Conservation (phyloP, 2,797 vertebrate species). For the Anisognathus igniventris region DNA sequence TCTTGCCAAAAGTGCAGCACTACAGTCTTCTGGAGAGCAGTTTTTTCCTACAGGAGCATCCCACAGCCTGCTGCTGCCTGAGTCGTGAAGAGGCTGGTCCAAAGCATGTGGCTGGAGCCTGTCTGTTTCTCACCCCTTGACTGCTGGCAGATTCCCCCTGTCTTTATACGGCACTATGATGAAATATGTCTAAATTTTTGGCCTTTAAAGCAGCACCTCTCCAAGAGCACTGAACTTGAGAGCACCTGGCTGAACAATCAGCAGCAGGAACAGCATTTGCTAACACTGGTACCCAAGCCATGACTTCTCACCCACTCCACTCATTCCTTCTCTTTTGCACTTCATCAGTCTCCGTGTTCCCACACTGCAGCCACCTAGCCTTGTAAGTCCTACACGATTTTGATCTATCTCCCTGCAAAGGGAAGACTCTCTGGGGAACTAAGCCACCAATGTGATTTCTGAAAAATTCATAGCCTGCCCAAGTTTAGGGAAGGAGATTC, state of each 20-base stretch:
- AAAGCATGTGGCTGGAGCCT: background rate
- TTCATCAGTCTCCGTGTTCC: fast-evolving
- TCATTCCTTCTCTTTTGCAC: background rate
- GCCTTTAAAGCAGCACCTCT: background rate
- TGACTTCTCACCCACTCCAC: background rate
- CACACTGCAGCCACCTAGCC: background rate
- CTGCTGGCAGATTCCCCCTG: background rate
- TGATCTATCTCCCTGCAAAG: background rate
- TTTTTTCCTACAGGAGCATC: background rate
- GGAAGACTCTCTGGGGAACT: background rate
- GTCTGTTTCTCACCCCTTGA: background rate
- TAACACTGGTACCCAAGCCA: background rate
- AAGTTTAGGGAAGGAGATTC: background rate
- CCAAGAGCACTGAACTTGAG: background rate
- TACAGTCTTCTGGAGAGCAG: background rate
- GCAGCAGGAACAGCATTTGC: fast-evolving
- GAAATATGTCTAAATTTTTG: background rate
- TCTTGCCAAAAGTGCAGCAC: background rate
- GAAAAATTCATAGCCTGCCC: background rate
- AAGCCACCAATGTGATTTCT: background rate
- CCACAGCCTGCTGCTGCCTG: background rate
- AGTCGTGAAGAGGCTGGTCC: fast-evolving
- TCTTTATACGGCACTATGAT: background rate
- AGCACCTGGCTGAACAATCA: background rate
- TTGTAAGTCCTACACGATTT: background rate